Percentiles rank a stretch among this genome's conserved stretches.
These are phyloP conservation scores for Pagrus major DNA, from an alignment of 2,113 vertebrate species.

Conservation along the genomic window DNA sequence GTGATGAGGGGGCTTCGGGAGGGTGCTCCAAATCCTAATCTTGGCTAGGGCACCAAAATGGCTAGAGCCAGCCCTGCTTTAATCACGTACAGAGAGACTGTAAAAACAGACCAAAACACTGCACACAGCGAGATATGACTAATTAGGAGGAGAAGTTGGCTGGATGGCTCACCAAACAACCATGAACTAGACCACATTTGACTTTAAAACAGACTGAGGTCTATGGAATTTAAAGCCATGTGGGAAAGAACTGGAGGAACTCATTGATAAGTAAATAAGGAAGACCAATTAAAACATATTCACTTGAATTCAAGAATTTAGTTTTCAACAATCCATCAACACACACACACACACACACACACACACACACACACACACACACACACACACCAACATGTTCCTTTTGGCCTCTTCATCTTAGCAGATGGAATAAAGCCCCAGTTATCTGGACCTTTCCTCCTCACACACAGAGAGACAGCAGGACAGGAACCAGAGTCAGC, in stretches of 20 bases:
- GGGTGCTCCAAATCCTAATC: no score
- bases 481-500: constrained; percentile 35
- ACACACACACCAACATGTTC: constrained; percentile 9
- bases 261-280: background rate
- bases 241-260: no score
- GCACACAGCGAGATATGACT: background rate
- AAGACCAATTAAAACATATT: background rate
- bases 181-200: background rate
- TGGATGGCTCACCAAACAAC: background rate
- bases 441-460: constrained; percentile 40
- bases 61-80: no score
- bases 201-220: background rate
- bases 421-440: constrained; percentile 51
- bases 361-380: constrained; percentile 3
- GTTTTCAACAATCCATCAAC: background rate
- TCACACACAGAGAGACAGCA: constrained; percentile 36
- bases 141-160: background rate
- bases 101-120: background rate
- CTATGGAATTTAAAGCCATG: background rate
- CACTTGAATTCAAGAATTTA: background rate
- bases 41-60: no score
- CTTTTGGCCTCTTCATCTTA: constrained; percentile 22
- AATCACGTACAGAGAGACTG: background rate
- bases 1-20: no score
- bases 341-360: constrained; percentile 4